These are phyloP conservation scores for Proterorhinus semilunaris DNA, from an alignment of 2,113 vertebrate genomes.

Conservation along the genomic window DNA sequence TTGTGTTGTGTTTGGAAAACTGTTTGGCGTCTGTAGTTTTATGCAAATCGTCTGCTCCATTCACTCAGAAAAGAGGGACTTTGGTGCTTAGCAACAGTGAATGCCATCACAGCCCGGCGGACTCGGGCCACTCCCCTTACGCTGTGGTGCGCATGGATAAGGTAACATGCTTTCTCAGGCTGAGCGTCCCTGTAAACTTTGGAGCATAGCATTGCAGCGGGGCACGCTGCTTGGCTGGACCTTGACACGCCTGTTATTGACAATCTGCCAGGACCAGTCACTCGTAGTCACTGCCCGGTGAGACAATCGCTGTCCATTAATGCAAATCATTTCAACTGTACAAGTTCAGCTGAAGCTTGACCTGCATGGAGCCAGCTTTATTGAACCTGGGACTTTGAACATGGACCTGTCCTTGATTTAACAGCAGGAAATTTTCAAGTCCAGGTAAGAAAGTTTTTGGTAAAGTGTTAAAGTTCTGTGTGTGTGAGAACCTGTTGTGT, in stretches of 20 bases:
- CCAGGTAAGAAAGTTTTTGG: background rate
- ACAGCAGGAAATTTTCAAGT: slow-evolving; percentile 1
- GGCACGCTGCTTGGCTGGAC: slow-evolving; percentile 44
- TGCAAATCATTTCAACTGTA: slow-evolving; percentile 26
- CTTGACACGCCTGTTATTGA: slow-evolving; percentile 40
- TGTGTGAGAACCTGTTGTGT: slow-evolving; percentile 2
- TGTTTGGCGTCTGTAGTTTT: background rate
- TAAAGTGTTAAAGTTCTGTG: background rate
- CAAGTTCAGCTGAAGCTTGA: slow-evolving; percentile 4
- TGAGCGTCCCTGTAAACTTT: slow-evolving; percentile 51
- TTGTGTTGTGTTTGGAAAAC: slow-evolving; percentile 14
- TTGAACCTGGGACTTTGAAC: slow-evolving; percentile 25
- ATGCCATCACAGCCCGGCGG: slow-evolving; percentile 56
- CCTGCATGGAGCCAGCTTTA: slow-evolving; percentile 16
- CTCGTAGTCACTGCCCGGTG: slow-evolving; percentile 16
- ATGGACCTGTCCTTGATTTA: slow-evolving; percentile 11
- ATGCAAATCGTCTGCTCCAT: slow-evolving; percentile 17
- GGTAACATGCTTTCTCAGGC: slow-evolving; percentile 60
- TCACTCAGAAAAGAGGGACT: slow-evolving; percentile 64
- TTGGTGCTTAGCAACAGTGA: slow-evolving; percentile 71
- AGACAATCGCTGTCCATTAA: slow-evolving; percentile 24
- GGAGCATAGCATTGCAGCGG: slow-evolving; percentile 38
- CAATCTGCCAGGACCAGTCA: slow-evolving; percentile 25
- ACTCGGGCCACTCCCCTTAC: slow-evolving; percentile 57
- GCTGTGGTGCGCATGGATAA: slow-evolving; percentile 49